A percentile compares a stretch with the other conserved stretches of the same genome.
These are phyloP conservation scores for Strigamia transsilvanica DNA, from an alignment of 2,888 invertebrate species.

Conservation along the genomic window DNA sequence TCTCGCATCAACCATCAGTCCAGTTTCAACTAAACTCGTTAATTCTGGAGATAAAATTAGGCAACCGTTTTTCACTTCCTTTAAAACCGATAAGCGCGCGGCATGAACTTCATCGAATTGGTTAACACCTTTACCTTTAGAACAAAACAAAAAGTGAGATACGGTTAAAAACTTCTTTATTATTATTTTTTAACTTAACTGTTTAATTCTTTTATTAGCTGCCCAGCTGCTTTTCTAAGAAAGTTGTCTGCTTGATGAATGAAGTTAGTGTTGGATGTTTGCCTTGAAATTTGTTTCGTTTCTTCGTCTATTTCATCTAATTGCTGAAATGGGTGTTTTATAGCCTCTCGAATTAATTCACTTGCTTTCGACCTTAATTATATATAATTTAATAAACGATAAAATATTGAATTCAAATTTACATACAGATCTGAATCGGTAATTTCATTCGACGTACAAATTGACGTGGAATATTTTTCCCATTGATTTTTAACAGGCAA, in stretches of 20 bases:
- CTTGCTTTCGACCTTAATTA: not conserved
- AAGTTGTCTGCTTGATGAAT: slow-evolving; percentile 46
- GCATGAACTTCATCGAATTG: not conserved
- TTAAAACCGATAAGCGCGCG: not conserved
- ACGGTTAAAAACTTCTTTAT: not conserved
- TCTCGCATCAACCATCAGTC: not conserved
- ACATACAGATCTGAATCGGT: not conserved
- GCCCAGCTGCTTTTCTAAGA: not conserved
- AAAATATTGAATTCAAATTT: not conserved
- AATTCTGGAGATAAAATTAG: not conserved
- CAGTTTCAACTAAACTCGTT: not conserved
- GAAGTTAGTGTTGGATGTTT: not conserved
- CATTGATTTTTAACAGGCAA: not conserved
- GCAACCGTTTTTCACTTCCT: not conserved
- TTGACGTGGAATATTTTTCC: not conserved
- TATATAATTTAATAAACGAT: not conserved
- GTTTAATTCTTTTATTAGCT: slow-evolving; percentile 30
- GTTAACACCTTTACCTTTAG: not conserved
- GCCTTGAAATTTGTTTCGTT: not conserved
- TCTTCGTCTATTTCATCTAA: slow-evolving; percentile 1
- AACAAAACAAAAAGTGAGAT: not conserved
- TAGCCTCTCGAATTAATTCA: not conserved
- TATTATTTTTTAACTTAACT: not conserved
- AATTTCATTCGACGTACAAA: not conserved
- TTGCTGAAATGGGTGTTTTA: not conserved